Evolutionary conservation across 53 echinoderm and acorn worm species (phyloP), one percentile per base, ranked within the genome.

Genomic region (Crossaster papposus): DNA sequence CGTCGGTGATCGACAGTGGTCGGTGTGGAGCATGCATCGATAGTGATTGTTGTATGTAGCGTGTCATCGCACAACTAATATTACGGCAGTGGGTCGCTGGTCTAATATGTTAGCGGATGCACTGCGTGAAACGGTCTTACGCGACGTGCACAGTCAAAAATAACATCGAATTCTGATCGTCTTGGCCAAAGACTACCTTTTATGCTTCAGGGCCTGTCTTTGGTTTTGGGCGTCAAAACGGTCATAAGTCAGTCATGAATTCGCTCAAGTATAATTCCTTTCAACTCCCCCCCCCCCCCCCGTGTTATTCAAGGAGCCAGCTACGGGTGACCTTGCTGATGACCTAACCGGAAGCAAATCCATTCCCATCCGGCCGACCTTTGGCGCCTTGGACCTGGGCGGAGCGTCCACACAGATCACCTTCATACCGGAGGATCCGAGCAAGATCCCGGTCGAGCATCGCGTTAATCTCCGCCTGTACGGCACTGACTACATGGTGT

Each of bases 401-500:
- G 93, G 93, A 32, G 93, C 93, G n/a, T 93, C 93, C 12, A 81
- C 85, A 14, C 93, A 93, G 58, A 90, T 93, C 64, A 65, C 93
- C 23, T 93, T 93, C 68, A 81, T 93, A 24, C 90, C 93, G 80
- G 90, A 93, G 65, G 77, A 89, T 64, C 90, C 93, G 0, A 58
- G 35, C 23, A 64, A 10, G 44, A 64, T 93, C 14, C 90, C 93
- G 38, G 38, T 24, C 24, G 77, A 76, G 32, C 33, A 81, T 24
- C 81, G 78, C 63, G 81, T 74, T 65, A 63, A 75, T 65, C 81
- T 93, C 31, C 79, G 90, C 62, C 72, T 93, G 30, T 93, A 93
- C 75, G 93, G 93, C 15, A 90, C 32, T 17, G 90, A 90, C 87
- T 93, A 93, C 68, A 53, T 51, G 38, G 88, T 93, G 13, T 93